phyloP scores from a whole-genome alignment of 1,140 invertebrate genomes.

The Calliphora vicina region DNA sequence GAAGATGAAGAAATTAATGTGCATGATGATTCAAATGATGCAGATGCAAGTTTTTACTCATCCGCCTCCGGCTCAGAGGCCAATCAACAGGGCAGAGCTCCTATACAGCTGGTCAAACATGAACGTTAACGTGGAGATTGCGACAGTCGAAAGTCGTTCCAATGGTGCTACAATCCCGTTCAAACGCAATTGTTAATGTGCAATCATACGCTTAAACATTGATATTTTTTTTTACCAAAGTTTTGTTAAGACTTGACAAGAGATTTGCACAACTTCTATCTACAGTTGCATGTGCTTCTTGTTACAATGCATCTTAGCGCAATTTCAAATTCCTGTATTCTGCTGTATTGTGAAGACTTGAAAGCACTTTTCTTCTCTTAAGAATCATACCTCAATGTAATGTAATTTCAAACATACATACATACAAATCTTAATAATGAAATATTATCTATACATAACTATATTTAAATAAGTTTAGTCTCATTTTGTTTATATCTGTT shows the following conservation, averaged over 20 bases:
- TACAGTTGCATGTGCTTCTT: not conserved
- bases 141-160: not conserved
- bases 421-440: not conserved
- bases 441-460: too few relatives aligned
- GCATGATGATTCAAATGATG: constrained; percentile 72
- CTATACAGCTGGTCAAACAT: constrained; percentile 60
- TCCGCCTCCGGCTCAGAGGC: not conserved
- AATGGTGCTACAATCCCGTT: constrained; percentile 2
- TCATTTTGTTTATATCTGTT: not conserved
- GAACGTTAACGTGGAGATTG: constrained; percentile 46
- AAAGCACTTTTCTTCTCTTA: not conserved
- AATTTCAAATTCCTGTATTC: not conserved
- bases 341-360: not conserved
- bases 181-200: constrained; percentile 27
- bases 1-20: constrained; percentile 66
- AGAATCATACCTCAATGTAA: not conserved
- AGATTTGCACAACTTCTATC: not conserved
- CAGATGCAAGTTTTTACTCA: constrained; percentile 4
- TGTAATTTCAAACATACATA: too few relatives aligned
- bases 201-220: constrained; percentile 27
- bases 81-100: constrained; percentile 18
- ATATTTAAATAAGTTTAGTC: too few relatives aligned
- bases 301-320: not conserved
- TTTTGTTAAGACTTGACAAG: constrained; percentile 26
- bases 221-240: constrained; percentile 31